Evolutionary conservation across 1,140 invertebrate species (phyloP).

Genomic region (Andricus grossulariae): DNA sequence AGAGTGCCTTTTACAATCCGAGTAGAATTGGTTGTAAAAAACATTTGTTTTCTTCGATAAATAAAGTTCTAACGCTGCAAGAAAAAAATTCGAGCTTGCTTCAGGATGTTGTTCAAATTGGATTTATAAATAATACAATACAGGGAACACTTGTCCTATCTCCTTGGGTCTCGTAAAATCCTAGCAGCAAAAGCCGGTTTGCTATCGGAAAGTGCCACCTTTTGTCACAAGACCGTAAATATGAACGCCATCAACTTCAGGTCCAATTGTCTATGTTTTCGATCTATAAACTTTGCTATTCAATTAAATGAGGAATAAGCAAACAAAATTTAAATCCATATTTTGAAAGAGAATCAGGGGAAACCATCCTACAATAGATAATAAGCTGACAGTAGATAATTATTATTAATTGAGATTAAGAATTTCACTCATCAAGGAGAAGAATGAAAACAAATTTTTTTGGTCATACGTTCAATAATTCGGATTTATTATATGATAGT

Average conservation of each 20-base stretch:
- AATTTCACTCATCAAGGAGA: no score
- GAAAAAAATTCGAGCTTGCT: background rate
- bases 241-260: background rate
- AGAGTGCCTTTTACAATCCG: background rate
- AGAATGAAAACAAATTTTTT: no score
- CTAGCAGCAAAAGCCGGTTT: conserved; percentile 15
- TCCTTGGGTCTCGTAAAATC: conserved; percentile 6
- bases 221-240: conserved; percentile 1
- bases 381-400: no score
- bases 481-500: no score
- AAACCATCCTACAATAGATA: no score
- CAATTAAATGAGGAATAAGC: no score
- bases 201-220: conserved; percentile 6
- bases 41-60: background rate
- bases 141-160: background rate
- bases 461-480: no score
- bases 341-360: no score
- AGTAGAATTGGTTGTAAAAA: conserved; percentile 17
- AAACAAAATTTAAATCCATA: no score
- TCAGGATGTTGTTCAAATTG: background rate
- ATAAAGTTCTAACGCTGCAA: background rate
- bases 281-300: no score
- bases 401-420: no score
- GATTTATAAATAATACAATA: conserved; percentile 24
- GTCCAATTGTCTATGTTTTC: background rate